A percentile compares a stretch with the other conserved stretches of the same genome.
Conservation (phyloP, 2,888 invertebrate species). For the Galerucella calmariensis region DNA sequence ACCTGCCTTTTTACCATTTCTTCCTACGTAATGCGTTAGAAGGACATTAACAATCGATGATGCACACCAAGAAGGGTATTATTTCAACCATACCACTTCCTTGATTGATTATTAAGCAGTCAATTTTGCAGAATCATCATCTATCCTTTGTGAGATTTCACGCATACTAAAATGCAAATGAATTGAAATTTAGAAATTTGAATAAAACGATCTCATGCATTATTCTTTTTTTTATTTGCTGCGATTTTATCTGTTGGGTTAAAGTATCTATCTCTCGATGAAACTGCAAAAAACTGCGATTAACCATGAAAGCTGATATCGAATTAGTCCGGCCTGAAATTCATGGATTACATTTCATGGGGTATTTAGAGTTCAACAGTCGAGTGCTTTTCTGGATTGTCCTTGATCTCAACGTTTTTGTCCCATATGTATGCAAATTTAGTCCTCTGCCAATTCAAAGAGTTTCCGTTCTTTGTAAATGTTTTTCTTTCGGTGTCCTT, state of each 20-base stretch:
- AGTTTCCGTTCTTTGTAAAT: constrained; percentile 5
- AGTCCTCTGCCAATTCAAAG: constrained; percentile 20
- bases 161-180: too few species aligned
- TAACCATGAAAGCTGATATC: constrained; percentile 34
- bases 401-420: constrained; percentile 29
- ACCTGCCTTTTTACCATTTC: too few species aligned
- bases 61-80: too few species aligned
- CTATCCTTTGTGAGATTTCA: too few species aligned
- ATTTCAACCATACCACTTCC: too few species aligned
- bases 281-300: constrained; percentile 23
- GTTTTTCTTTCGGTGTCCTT: constrained; percentile 6
- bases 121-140: too few species aligned
- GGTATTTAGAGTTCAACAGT: constrained; percentile 25
- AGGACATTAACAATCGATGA: too few species aligned
- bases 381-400: constrained; percentile 23
- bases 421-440: constrained; percentile 35
- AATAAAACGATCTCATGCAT: constrained; percentile 4
- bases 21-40: too few species aligned
- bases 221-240: constrained; percentile 4
- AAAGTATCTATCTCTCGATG: constrained; percentile 16
- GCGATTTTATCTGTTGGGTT: background rate
- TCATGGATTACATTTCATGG: constrained; percentile 34
- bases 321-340: constrained; percentile 31
- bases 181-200: background rate
- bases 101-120: too few species aligned